Conservation (phyloP, 2,888 invertebrate species). For the Coleophora flavipennella region DNA sequence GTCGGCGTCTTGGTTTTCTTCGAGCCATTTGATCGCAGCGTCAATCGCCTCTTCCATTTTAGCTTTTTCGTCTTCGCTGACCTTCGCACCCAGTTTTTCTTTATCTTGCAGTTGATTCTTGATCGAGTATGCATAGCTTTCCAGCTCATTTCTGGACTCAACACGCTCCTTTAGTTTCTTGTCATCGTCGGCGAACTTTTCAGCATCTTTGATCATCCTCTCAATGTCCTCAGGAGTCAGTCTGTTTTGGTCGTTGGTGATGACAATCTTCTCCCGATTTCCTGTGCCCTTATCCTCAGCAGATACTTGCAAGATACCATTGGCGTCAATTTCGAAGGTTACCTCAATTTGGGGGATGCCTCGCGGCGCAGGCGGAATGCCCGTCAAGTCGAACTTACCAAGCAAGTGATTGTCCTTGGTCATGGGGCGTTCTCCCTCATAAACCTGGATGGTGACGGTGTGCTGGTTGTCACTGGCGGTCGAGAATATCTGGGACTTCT, state of each 20-base stretch:
- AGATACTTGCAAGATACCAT: constrained; percentile 95
- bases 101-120: constrained; percentile 98
- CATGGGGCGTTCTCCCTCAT: constrained; percentile 99
- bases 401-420: constrained; percentile 99
- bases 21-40: constrained; percentile 97
- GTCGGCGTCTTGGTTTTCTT: constrained; percentile 94
- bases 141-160: constrained; percentile 96
- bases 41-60: constrained; percentile 98
- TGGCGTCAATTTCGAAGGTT: constrained; percentile 95
- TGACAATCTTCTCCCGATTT: constrained; percentile 98
- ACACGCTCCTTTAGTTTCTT: constrained; percentile 96
- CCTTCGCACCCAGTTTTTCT: constrained; percentile 95
- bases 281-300: constrained; percentile 99
- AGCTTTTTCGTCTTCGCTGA: constrained; percentile 89
- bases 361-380: constrained; percentile 95
- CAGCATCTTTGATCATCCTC: constrained; percentile 99
- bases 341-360: constrained; percentile 97
- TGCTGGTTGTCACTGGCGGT: constrained; percentile 99
- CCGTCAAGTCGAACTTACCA: constrained; percentile 98
- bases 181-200: constrained; percentile 99
- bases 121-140: constrained; percentile 96
- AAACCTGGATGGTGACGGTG: constrained; percentile 98
- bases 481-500: constrained; percentile 99
- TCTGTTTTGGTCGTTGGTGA: constrained; percentile 98
- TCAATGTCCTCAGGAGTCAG: constrained; percentile 98